Base-by-base conservation (phyloP, 23 tunicate genomes). In the Ascidia mentula region DNA sequence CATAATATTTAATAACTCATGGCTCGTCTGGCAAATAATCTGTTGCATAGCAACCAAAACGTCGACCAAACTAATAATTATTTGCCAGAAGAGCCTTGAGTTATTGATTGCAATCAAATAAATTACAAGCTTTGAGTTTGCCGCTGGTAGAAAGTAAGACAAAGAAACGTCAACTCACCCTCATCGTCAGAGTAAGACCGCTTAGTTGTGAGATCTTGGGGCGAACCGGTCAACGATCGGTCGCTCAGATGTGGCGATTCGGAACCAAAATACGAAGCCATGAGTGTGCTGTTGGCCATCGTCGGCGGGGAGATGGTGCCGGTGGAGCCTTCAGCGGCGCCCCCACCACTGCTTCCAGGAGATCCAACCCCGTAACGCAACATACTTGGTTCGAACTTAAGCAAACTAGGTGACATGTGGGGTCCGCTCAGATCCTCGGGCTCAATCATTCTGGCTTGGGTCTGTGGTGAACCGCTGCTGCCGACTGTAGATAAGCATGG, bases 241-340 rank as follows among this genome's bases (percentile, higher is more conserved):
- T 91, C 97, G 36, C 90, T 91, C 75, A 77, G 37, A 18, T 75
- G 82, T 15, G 97, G 97, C 37, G 97, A 91, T 0, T 89, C 90
- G 34, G 53, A 37, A 26, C 85, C 77, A 35, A 59, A n/a, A 39
- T 38, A 18, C 40, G 59, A n/a, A 30, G 80, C 86, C 77, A 60
- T 40, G 36, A 73, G 31, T 30, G 69, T n/a, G 46, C 38, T 12
- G 8, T 45, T 45, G 20, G 82, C 85, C 42, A 37, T 89, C n/a
- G 72, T 81, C 8, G 82, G 72, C 34, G 90, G 85, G 9, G 88
- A 81, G 69, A 90, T 59, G 32, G 90, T 80, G 36, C 86, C 85
- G 36, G 75, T 83, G 32, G 89, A 77, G 2, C 90, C 90, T 39
- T 85, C 89, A 9, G 82, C 89, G 31, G 78, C 89, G 40, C 82